phyloP scores from a whole-genome alignment of 1,140 invertebrate genomes.

The Metopolophium dirhodum region DNA sequence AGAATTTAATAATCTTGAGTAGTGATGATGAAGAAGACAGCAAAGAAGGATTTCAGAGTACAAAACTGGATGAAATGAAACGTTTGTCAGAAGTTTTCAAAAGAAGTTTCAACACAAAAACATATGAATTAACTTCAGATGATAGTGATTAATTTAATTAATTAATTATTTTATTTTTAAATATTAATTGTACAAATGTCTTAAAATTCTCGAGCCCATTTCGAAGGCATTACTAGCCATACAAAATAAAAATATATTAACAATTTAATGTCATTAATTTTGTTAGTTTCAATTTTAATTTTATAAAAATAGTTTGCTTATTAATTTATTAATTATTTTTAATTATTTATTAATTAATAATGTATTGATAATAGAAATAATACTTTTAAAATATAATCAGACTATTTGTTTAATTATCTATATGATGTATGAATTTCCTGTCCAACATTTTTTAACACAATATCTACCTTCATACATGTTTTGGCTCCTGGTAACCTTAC shows the following conservation, averaged over 20 bases:
- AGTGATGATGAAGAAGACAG: neutral
- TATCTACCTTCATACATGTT: too few species aligned
- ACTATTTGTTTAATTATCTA: neutral
- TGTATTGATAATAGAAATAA: too few species aligned
- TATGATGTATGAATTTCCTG: neutral
- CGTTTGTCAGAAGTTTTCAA: slow-evolving; percentile 43
- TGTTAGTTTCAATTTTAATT: too few species aligned
- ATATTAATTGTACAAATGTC: neutral
- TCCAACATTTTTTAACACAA: neutral
- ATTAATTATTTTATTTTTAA: neutral
- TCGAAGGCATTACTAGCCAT: too few species aligned
- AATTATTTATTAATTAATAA: too few species aligned
- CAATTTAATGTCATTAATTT: too few species aligned
- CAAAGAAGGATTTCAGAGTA: neutral
- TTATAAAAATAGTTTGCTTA: too few species aligned
- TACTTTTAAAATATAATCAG: too few species aligned
- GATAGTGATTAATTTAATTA: neutral
- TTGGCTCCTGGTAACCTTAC: too few species aligned
- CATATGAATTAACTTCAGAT: neutral
- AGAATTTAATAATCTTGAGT: neutral
- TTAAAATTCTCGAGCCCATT: neutral
- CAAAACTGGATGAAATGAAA: slow-evolving; percentile 42
- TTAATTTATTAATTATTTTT: too few species aligned
- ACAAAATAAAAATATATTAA: too few species aligned
- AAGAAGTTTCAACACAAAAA: slow-evolving; percentile 4